Base-by-base conservation (phyloP, 1,140 invertebrate genomes). In the Drosophila fuyamai region DNA sequence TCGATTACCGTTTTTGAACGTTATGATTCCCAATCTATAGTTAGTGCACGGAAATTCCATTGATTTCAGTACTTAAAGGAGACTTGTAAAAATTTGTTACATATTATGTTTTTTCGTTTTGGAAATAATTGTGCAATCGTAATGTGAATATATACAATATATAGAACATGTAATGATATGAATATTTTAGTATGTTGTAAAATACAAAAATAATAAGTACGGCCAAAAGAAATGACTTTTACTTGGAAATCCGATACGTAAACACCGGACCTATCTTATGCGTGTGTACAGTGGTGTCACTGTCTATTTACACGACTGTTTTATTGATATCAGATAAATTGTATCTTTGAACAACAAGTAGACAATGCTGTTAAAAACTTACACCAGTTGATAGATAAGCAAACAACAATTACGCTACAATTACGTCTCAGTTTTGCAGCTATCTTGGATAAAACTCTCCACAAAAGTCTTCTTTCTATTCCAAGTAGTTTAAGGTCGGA, bases 51-150 rank as follows among this genome's bases (percentile, higher is more conserved):
- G 47, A 76, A 74, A 86, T 76, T 79, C 77, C 60, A 77, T 54
- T 35, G 54, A 68, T 60, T 82, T 73, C 62, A 76, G 83, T 89
- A 88, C 83, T 86, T 86, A 79, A 79, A 51, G 18, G 68, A 73
- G 66, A 75, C 54, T 67, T 62, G 44, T 62, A 48, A 61, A 46
- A 43, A 70, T 44, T 55, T 63, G 50, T 72, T 73, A 56, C 50
- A 46, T 40, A 51, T 48, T 62, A 35, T 77, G 46, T 70, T 59
- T 67, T 57, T 56, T 67, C 47, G 50, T 58, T 67, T 56, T 62
- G 48, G 23, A 63, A 58, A 78, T 71, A 38, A 67, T 50, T 77
- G 83, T 86, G 83, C 79, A 86, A 86, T 86, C 61, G 44, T 85
- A 59, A 65, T 78, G 79, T 86, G 76, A 79, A 79, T 82, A 88